Evolutionary conservation across 2,888 invertebrate genomes (phyloP).

Genomic region (Apodemia mormo): DNA sequence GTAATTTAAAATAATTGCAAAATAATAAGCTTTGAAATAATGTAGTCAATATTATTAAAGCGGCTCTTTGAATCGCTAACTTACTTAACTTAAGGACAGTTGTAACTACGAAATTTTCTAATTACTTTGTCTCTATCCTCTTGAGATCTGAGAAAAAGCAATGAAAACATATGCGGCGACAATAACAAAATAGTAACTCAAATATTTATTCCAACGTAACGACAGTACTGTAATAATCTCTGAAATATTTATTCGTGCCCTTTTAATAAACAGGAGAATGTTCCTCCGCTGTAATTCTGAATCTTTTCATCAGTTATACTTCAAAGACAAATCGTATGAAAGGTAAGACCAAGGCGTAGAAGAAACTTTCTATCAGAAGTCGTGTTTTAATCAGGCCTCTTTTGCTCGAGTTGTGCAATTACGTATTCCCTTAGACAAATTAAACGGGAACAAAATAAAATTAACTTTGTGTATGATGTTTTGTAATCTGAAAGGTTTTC

Average conservation of each 20-base stretch:
- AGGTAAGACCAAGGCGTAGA: background rate
- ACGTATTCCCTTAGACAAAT: conserved; percentile 7
- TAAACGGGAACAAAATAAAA: background rate
- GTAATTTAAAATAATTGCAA: too few relatives aligned
- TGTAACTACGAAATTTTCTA: background rate
- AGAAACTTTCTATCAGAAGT: conserved; percentile 16
- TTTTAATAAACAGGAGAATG: background rate
- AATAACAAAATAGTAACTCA: background rate
- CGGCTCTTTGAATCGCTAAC: too few relatives aligned
- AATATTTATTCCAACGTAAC: background rate
- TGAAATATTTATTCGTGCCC: background rate
- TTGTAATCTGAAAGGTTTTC: background rate
- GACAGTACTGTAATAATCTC: background rate
- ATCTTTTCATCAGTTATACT: conserved; percentile 10
- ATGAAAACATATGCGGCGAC: background rate
- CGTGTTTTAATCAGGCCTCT: conserved; percentile 7
- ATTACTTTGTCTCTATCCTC: background rate
- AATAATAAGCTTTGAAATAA: too few relatives aligned
- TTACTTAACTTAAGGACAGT: too few relatives aligned
- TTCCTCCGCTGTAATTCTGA: conserved; percentile 1
- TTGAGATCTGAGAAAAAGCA: background rate
- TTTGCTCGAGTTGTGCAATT: background rate
- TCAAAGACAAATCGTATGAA: conserved; percentile 17
- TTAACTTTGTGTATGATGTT: background rate
- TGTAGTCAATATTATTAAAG: too few relatives aligned